A percentile compares a stretch with the other conserved stretches of the same genome.
phyloP scores from a whole-genome alignment of 2,797 vertebrate species.

The Dromococcyx pavoninus region DNA sequence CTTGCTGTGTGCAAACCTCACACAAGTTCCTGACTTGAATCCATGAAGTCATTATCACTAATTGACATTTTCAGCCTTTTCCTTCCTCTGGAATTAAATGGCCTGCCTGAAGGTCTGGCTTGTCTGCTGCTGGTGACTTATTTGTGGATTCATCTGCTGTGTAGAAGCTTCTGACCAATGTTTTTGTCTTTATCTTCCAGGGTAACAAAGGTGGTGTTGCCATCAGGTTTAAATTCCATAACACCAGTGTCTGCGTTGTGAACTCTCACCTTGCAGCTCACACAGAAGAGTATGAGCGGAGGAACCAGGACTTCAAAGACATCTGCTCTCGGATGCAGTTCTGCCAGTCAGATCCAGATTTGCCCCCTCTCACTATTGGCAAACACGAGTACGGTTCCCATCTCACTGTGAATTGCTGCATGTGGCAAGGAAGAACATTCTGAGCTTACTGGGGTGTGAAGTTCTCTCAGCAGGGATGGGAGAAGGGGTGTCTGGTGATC shows the following conservation, averaged over 20 bases:
- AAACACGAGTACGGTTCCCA: slow-evolving; percentile 86
- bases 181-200: slow-evolving; percentile 69
- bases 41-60: not conserved
- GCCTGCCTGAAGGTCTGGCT: not conserved
- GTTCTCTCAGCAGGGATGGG: not conserved
- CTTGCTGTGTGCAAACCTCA: not conserved
- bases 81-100: not conserved
- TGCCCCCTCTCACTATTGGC: slow-evolving; percentile 85
- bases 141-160: not conserved
- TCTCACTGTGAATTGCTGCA: not conserved
- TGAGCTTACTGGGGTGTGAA: not conserved
- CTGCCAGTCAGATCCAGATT: slow-evolving; percentile 78
- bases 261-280: slow-evolving; percentile 96
- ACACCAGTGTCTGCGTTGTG: slow-evolving; percentile 92
- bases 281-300: slow-evolving; percentile 88
- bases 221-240: slow-evolving; percentile 92
- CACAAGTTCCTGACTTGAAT: not conserved
- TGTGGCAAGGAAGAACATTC: not conserved
- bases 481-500: not conserved
- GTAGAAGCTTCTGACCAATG: not conserved
- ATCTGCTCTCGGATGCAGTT: slow-evolving; percentile 93
- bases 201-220: slow-evolving; percentile 97
- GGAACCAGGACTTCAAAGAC: slow-evolving; percentile 96
- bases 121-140: not conserved
- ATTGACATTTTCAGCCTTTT: not conserved